Percentiles rank a stretch among this genome's conserved stretches.
phyloP scores from a whole-genome alignment of 2,888 invertebrate genomes.

The Macropis europaea region DNA sequence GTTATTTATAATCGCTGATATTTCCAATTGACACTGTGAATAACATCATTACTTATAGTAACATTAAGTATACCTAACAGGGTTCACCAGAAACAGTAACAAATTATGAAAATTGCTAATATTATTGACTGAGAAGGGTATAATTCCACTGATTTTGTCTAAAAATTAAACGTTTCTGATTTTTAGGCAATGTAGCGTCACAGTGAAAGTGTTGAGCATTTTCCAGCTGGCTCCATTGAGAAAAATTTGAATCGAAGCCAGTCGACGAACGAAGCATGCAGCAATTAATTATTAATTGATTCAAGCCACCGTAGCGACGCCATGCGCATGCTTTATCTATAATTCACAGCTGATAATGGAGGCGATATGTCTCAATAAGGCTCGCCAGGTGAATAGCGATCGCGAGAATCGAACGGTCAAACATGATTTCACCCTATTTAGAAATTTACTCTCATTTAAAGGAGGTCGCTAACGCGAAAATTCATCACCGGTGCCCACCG shows the following conservation, averaged over 20 bases:
- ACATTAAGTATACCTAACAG: too few species aligned
- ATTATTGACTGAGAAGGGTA: too few species aligned
- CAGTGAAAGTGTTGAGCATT: slow-evolving; percentile 6
- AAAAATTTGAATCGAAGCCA: slow-evolving; percentile 24
- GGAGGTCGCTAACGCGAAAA: too few species aligned
- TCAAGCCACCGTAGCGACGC: neutral
- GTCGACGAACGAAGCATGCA: neutral
- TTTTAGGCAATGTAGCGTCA: too few species aligned
- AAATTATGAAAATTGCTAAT: too few species aligned
- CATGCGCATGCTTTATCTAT: neutral
- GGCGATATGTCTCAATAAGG: neutral
- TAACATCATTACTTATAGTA: too few species aligned
- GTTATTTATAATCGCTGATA: too few species aligned
- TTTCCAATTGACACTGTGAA: too few species aligned
- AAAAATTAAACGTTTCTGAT: too few species aligned
- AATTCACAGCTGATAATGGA: neutral
- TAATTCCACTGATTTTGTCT: too few species aligned
- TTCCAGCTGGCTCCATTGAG: slow-evolving; percentile 23
- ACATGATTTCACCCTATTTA: neutral
- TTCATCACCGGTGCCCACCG: neutral
- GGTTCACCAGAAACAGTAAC: too few species aligned
- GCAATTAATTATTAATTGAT: slow-evolving; percentile 42
- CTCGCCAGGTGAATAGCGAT: neutral
- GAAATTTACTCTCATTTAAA: too few species aligned
- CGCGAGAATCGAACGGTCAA: neutral